Evolutionary conservation across 2,888 invertebrate genomes (phyloP), one percentile per base, ranked within the genome.

Genomic region (Acanthosoma haemorrhoidale): DNA sequence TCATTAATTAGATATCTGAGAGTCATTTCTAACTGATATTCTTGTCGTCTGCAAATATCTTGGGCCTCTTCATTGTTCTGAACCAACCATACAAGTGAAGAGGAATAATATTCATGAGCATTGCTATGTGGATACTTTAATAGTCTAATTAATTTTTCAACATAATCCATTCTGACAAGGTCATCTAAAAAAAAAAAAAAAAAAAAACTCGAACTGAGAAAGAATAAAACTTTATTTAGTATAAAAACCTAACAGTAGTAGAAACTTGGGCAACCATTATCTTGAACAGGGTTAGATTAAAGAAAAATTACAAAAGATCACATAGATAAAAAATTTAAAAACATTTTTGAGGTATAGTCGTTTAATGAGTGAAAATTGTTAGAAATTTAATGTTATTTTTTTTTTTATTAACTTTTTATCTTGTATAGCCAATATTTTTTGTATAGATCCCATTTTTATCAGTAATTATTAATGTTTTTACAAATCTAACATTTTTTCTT

Each of bases 21-120:
- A 9, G 81, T 76, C 21, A 78, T 75, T 51, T 78, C 76, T 11
- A 84, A 77, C 61, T 80, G 77, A 34, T 83, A 77, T 67, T 81
- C 80, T 9, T 80, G 78, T 63, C 81, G 78, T 25, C 77, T 78
- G 76, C 83, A 84, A 73, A 83, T 81, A 15, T 75, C 75, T 11
- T 80, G 74, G 3, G 80, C 80, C 38, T 78, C 76, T 9, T 77
- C 75, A 76, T 83, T 82, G 60, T 82, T 80, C 34, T 80, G 79
- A 3, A 83, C 80, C 15, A 86, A 74, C 15, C 78, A 76, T 15
- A 82, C 76, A 25, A 86, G 76, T 2, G 84, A 81, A 4, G 80
- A 78, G 70, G 84, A 77, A 6, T 84, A 75, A 75, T 84, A 83
- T 77, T 86, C 85, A 73, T 84, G 83, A 70, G 79, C 77, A 73